Evolutionary conservation across 2,113 vertebrate genomes (phyloP), one percentile per base, ranked within the genome.

Genomic region (Neogobius melanostomus): DNA sequence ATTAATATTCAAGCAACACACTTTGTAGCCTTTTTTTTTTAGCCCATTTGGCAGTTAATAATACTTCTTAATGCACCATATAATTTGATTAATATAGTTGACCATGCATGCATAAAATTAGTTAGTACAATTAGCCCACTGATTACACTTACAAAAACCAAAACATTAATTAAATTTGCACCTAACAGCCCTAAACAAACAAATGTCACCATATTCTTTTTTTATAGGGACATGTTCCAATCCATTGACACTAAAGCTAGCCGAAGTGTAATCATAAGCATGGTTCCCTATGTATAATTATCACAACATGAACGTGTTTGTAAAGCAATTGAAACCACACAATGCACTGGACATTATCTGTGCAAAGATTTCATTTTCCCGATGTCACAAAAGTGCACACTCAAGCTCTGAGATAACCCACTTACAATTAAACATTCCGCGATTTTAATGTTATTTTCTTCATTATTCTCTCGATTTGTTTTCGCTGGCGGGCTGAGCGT

Each of bases 401-500:
- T 42, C 17, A 2, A 53, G 11, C 12, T 59, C 28, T 17, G 54
- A 28, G 11, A 36, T 11, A 57, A 36, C 11, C 54, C 54, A 21
- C 54, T 42, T 42, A 42, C 56, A 59, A 59, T 59, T 59, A 59
- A 59, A 42, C 56, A 59, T 59, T 42, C 11, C 5, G 4, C 14
- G 28, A 59, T 59, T 59, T 59, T 59, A 59, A 59, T 61, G 12
- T n/a, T 61, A 61, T 61, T 61, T 60, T 61, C 36, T 42, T 61
- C 14, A 4, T 44, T 43, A 44, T 43, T 61, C 14, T 44, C 42
- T 45, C 14, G n/a, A 50, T 43, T 63, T 6, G 57, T 45, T 71
- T 17, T 12, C 7, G 53, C 46, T 62, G 4, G 50, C 47, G 2
- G 16, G 51, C 46, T 66, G 14, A 71, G 65, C 68, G 52, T 56